These are phyloP conservation scores for Urophycis tenuis DNA, from an alignment of 2,797 vertebrate genomes.

Conservation along the genomic window DNA sequence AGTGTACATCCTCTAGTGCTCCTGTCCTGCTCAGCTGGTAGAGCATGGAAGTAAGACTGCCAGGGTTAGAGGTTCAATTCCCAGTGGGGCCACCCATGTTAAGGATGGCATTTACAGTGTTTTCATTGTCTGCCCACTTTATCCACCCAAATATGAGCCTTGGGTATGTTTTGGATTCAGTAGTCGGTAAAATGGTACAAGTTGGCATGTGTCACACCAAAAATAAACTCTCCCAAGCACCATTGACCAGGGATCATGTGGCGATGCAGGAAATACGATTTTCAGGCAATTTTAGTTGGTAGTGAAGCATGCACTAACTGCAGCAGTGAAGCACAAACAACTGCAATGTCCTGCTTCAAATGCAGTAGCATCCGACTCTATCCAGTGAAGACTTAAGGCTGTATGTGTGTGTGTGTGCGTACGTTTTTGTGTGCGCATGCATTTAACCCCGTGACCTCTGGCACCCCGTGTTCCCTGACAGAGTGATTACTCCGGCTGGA, in stretches of 20 bases:
- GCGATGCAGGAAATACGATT: conserved; percentile 22
- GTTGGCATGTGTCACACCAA: background rate
- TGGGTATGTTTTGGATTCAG: background rate
- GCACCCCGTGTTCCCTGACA: background rate
- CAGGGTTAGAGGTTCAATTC: background rate
- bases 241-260: background rate
- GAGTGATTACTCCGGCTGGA: background rate
- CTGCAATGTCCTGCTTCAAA: background rate
- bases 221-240: background rate
- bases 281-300: conserved; percentile 22
- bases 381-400: background rate
- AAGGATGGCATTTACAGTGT: background rate
- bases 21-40: background rate
- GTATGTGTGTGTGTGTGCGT: background rate
- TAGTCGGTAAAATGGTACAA: background rate
- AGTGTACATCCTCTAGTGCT: background rate
- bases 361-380: background rate
- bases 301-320: conserved; percentile 17
- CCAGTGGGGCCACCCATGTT: background rate
- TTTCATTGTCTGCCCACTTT: background rate
- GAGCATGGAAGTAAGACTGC: background rate
- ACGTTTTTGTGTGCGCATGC: background rate
- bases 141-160: background rate
- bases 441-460: background rate
- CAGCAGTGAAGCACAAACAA: conserved; percentile 2